Evolutionary conservation across 2,888 invertebrate species (phyloP).

Genomic region (Omphaloscelis lunosa): DNA sequence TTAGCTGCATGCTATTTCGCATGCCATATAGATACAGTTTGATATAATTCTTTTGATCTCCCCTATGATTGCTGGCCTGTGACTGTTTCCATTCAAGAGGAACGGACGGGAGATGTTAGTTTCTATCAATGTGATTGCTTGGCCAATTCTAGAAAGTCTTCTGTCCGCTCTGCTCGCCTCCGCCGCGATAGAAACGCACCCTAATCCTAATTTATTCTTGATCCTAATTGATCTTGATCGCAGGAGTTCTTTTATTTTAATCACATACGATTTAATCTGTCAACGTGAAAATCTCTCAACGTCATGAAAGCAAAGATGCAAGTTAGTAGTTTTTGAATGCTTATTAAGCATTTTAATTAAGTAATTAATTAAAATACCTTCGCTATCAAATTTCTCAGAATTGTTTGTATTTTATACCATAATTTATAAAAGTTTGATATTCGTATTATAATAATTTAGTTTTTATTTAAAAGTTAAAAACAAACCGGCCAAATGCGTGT

Average conservation of each 20-base stretch:
- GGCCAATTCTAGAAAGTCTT: no score
- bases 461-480: neutral
- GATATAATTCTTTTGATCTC: neutral
- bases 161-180: neutral
- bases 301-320: neutral
- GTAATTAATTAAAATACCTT: neutral
- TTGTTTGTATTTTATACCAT: conserved; percentile 9
- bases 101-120: neutral
- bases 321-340: neutral
- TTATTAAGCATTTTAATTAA: neutral
- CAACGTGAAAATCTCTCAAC: neutral
- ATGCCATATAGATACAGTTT: neutral
- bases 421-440: conserved; percentile 2
- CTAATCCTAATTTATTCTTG: neutral
- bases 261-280: neutral
- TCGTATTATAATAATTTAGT: neutral
- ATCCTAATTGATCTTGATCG: no score
- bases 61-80: neutral
- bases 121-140: neutral
- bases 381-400: neutral
- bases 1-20: neutral
- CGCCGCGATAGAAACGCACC: neutral
- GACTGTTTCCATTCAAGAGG: neutral
- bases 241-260: neutral
- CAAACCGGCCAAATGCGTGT: no score